Percentiles rank a stretch among this genome's conserved stretches.
Conservation (phyloP, 2,797 vertebrate genomes). For the Hybognathus amarus region DNA sequence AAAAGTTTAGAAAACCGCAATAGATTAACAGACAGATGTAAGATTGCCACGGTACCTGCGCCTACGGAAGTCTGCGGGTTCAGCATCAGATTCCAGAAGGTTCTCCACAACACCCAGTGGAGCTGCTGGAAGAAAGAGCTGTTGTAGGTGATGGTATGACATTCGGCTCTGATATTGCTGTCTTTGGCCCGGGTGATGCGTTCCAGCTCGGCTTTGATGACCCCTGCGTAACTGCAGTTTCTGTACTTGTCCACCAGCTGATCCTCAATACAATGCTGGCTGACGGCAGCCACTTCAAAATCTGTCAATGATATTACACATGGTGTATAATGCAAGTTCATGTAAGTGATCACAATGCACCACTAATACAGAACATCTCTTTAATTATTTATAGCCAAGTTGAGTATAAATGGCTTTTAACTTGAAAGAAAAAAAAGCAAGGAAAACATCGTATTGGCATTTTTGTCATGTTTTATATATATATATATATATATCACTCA, state of each 20-base stretch:
- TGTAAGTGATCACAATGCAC: background rate
- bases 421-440: background rate
- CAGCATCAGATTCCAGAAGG: constrained; percentile 86
- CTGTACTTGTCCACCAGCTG: constrained; percentile 80
- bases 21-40: background rate
- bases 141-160: constrained; percentile 80
- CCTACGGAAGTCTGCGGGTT: constrained; percentile 91
- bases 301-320: constrained; percentile 55
- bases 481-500: background rate
- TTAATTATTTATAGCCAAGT: background rate
- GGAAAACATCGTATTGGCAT: background rate
- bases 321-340: background rate
- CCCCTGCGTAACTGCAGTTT: constrained; percentile 75
- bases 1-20: background rate
- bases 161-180: constrained; percentile 57
- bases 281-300: constrained; percentile 61
- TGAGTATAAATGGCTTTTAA: background rate
- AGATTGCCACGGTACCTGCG: constrained; percentile 79
- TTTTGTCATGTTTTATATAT: background rate
- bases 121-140: constrained; percentile 90
- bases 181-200: constrained; percentile 69
- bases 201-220: constrained; percentile 79
- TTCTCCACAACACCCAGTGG: constrained; percentile 86
- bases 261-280: constrained; percentile 76
- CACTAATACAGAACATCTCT: background rate